Base-by-base conservation (phyloP, 2,113 vertebrate species). In the Myrmecobius fasciatus region DNA sequence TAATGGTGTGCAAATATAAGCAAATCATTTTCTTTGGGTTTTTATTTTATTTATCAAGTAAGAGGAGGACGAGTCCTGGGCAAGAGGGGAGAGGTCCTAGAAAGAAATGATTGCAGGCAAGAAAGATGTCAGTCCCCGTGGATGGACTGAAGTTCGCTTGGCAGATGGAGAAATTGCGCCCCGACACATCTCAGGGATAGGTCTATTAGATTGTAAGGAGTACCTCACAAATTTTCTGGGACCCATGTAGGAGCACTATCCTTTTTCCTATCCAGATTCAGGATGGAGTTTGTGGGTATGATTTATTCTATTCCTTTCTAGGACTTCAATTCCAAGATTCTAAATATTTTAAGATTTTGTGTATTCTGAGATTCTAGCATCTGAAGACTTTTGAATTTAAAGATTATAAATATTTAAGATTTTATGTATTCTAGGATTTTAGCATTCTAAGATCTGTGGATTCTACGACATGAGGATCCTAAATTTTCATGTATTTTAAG, bases 271-370 rank as follows among this genome's bases (percentile, higher is more conserved):
- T 20, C 67, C 28, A 26, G n/a, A 83, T 83, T 83, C 36, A 83
- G n/a, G 67, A 83, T 83, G 67, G 67, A n/a, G 20, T n/a, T 31
- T 67, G 11, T n/a, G 67, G 43, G 36, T 83, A 20, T 83, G 67
- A 83, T 22, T 83, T 43, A 83, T 43, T 83, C 67, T 7, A 43
- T 83, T 43, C 36, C 67, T 43, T 83, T 83, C 67, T 83, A 83
- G n/a, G n/a, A 43, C 36, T 83, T 17, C 67, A 43, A 83, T 83
- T 83, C n/a, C 67, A 83, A 83, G 67, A 43, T 83, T 43, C 67
- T 43, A 83, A 67, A 83, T 83, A 83, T 83, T 83, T 83, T 83
- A 83, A 83, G 67, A n/a, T 83, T 83, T 83, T 83, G 67, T 83
- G 14, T 75, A 75, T 75, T 43, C n/a, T 83, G 24, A 83, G 67